Percentiles rank a stretch among this genome's conserved stretches.
Conservation (phyloP, 2,888 invertebrate genomes). For the Lithophane ornitopus region DNA sequence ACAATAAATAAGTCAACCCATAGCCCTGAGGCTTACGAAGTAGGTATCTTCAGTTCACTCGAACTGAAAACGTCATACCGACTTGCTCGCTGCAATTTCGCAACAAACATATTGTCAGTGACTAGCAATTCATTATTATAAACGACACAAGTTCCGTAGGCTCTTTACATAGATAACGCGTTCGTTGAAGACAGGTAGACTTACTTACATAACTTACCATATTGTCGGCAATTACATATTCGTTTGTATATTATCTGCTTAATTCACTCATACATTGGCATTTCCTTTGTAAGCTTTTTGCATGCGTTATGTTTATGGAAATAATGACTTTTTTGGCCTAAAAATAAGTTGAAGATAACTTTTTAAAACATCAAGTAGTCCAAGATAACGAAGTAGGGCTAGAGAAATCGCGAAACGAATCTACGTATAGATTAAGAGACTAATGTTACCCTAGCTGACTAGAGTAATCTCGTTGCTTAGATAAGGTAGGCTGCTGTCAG, state of each 20-base stretch:
- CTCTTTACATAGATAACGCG: slow-evolving; percentile 58
- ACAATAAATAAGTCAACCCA: slow-evolving; percentile 4
- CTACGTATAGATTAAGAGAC: neutral
- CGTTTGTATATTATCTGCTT: slow-evolving; percentile 51
- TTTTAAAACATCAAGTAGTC: neutral
- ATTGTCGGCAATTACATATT: slow-evolving; percentile 65
- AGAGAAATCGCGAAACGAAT: neutral
- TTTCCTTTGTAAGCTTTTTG: slow-evolving; percentile 58
- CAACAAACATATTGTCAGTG: slow-evolving; percentile 18
- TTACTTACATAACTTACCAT: slow-evolving; percentile 73
- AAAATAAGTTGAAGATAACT: slow-evolving; percentile 8
- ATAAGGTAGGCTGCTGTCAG: neutral
- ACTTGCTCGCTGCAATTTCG: slow-evolving; percentile 23
- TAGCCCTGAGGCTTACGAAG: neutral
- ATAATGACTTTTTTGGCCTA: slow-evolving; percentile 33
- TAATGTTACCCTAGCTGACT: neutral
- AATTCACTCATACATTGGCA: slow-evolving; percentile 53
- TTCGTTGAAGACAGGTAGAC: slow-evolving; percentile 40
- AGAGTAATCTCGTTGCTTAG: neutral
- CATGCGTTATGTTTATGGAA: slow-evolving; percentile 55
- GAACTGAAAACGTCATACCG: slow-evolving; percentile 1
- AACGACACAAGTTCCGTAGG: slow-evolving; percentile 46
- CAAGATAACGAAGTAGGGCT: slow-evolving; percentile 2
- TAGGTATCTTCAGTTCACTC: neutral
- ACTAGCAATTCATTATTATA: slow-evolving; percentile 21